phyloP scores from a whole-genome alignment of 35 echinoderm and acorn worm genomes.

The Apostichopus parvimensis region DNA sequence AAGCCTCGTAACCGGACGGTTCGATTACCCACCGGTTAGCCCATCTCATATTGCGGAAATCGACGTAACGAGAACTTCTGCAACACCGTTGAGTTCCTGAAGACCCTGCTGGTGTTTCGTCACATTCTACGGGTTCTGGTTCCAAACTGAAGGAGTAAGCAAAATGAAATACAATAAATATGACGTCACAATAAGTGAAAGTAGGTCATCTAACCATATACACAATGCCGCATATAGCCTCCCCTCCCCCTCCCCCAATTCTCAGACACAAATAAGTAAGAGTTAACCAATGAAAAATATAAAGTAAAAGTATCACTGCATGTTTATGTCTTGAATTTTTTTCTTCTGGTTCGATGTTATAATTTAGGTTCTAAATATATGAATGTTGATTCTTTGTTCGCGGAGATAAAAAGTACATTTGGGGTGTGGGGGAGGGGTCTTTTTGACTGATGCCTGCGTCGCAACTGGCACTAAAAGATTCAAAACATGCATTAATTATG shows the following conservation, averaged over 20 bases:
- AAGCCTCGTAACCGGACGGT: conserved; percentile 88
- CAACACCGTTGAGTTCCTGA: conserved; percentile 70
- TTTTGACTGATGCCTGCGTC: neutral
- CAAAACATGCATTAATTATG: neutral
- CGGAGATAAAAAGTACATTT: too few relatives aligned
- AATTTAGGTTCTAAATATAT: too few relatives aligned
- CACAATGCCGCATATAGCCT: too few relatives aligned
- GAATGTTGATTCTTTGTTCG: too few relatives aligned
- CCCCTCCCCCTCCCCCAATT: too few relatives aligned
- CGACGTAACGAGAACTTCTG: conserved; percentile 72
- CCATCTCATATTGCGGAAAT: conserved; percentile 79
- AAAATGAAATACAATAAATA: conserved; percentile 31
- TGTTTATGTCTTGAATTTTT: too few relatives aligned
- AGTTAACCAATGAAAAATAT: too few relatives aligned
- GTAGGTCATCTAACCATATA: too few relatives aligned
- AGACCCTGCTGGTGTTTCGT: neutral
- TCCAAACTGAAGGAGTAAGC: conserved; percentile 66
- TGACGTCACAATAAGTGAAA: neutral
- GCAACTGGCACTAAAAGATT: too few relatives aligned
- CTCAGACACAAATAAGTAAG: too few relatives aligned
- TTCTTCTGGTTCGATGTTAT: too few relatives aligned
- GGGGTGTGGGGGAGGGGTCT: neutral
- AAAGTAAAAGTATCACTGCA: neutral
- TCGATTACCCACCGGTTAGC: conserved; percentile 97
- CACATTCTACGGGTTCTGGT: conserved; percentile 61